These are phyloP conservation scores for Craseonycteris thonglongyai DNA, from an alignment of 2,113 vertebrate genomes.

Conservation along the genomic window DNA sequence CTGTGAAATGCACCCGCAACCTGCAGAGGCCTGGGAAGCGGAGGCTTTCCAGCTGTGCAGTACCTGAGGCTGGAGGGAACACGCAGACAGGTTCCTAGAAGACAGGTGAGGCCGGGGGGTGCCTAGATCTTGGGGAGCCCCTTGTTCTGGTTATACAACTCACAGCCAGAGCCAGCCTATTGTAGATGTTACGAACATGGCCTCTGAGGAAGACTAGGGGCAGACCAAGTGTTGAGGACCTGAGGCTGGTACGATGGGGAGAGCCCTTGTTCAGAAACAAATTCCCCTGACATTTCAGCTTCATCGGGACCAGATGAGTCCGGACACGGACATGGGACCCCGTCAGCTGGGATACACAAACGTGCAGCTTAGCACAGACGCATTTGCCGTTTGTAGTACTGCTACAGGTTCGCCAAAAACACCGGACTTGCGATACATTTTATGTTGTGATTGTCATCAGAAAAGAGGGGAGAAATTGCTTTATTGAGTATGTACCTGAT, in stretches of 20 bases:
- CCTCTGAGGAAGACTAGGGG: not conserved
- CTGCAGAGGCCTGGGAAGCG: not conserved
- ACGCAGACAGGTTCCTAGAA: not conserved
- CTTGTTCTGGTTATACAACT: not conserved
- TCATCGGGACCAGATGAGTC: accelerated
- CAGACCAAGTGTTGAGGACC: not conserved
- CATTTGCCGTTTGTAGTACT: no score
- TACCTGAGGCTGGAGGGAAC: not conserved
- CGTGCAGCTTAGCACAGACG: accelerated
- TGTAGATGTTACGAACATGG: no score
- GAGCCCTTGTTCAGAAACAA: not conserved
- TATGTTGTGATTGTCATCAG: not conserved
- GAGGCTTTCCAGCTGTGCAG: not conserved
- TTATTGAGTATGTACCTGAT: no score
- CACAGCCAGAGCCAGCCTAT: not conserved
- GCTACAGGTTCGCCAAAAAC: not conserved
- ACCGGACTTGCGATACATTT: not conserved
- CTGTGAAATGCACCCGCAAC: not conserved
- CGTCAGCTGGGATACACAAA: no score
- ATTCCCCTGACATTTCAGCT: not conserved
- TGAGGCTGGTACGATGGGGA: not conserved
- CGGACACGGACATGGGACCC: no score
- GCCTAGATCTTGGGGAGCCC: not conserved
- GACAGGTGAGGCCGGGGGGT: not conserved
- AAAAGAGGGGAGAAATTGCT: not conserved